phyloP scores from a whole-genome alignment of 2,797 vertebrate species.

The Characodon lateralis region DNA sequence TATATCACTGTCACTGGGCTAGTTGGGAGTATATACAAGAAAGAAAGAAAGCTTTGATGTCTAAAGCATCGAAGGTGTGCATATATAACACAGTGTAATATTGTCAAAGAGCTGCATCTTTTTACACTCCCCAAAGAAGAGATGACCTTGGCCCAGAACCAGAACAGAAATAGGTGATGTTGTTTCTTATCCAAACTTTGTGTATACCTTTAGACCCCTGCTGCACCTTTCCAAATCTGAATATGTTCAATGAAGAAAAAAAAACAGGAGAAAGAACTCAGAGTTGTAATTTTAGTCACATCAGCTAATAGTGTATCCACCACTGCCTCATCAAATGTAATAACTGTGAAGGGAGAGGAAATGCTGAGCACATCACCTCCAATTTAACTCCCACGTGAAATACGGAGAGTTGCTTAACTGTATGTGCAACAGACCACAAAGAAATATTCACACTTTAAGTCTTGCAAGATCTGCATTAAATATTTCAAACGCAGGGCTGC shows the following conservation, averaged over 20 bases:
- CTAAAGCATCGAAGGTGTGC: slow-evolving; percentile 30
- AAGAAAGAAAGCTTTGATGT: slow-evolving; percentile 14
- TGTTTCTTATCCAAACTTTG: slow-evolving; percentile 67
- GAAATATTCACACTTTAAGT: slow-evolving; percentile 24
- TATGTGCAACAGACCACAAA: slow-evolving; percentile 42
- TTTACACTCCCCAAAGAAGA: slow-evolving; percentile 49
- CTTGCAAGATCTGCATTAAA: slow-evolving; percentile 25
- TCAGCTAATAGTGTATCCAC: slow-evolving; percentile 61
- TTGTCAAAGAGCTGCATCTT: slow-evolving; percentile 59
- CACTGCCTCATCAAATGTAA: slow-evolving; percentile 68
- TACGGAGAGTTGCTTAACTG: slow-evolving; percentile 42
- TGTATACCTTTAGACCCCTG: slow-evolving; percentile 78
- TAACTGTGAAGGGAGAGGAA: slow-evolving; percentile 65
- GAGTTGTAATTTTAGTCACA: slow-evolving; percentile 70
- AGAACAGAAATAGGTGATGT: slow-evolving; percentile 57
- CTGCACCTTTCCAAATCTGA: slow-evolving; percentile 75
- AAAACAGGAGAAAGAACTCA: slow-evolving; percentile 57
- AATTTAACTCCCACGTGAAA: slow-evolving; percentile 66
- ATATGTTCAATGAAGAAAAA: slow-evolving; percentile 67
- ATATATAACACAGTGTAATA: slow-evolving; percentile 26
- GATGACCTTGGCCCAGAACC: slow-evolving; percentile 59
- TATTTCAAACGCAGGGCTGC: slow-evolving; percentile 19
- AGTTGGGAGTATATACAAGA: slow-evolving; percentile 7
- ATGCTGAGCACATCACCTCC: slow-evolving; percentile 63
- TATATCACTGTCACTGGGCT: slow-evolving; percentile 19